Evolutionary conservation across 2,888 invertebrate species (phyloP), one percentile per base, ranked within the genome.

Genomic region (Nemotelus nigrinus): DNA sequence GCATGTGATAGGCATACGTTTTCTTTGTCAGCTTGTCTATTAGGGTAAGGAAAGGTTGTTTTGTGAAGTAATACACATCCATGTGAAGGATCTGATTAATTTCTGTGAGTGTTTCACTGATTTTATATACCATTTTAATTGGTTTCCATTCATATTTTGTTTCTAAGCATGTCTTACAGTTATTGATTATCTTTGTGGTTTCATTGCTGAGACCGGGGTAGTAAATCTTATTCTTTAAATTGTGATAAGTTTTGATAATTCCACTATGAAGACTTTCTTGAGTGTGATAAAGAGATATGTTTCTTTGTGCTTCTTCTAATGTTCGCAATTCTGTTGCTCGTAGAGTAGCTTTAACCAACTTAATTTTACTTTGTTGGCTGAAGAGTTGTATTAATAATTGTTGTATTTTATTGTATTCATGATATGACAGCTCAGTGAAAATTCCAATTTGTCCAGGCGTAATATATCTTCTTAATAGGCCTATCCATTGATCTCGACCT

Each of bases 121-220:
- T 43, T 76, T 78, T 58, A n/a, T 60, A 79, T 57, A 77, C 71
- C 3, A 41, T 8, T 75, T 76, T 80, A 2, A 80, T 79, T 2
- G 81, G 80, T 7, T 79, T 78, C 57, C 81, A 45, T 57, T 78
- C 78, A 64, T 80, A 79, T 64, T 80, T 72, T 3, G 68, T 68
- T 68, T 70, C 63, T 45, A 68, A 60, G 55, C 78, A 64, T 50
- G 71, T 78, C 7, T 76, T 50, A 63, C 76, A 78, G 67, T 81
- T 80, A 68, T 78, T 80, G 68, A 80, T 80, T 43, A 80, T 79
- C 60, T 77, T 43, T 47, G 79, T 78, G 41, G 80, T 81, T 76
- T 76, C 64, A 47, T 60, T 64, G 25, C 10, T 45, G 64, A 45
- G 65, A 45, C 44, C 48, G 8, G 74, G 77, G 41, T 58, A 72